Conservation (phyloP, 2,113 vertebrate genomes). For the Ctenodactylus gundi region DNA sequence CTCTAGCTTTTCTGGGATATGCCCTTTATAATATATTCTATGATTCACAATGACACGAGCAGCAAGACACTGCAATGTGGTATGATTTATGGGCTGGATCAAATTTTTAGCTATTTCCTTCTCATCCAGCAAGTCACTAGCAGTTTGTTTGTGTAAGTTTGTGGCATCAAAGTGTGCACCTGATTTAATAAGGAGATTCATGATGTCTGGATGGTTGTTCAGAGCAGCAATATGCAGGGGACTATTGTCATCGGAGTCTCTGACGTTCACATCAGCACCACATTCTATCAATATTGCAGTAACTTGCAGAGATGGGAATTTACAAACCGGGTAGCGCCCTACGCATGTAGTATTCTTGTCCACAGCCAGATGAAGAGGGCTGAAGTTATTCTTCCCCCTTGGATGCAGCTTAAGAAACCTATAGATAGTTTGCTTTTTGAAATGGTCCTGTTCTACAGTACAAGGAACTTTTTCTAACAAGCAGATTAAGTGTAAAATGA, state of each 20-base stretch:
- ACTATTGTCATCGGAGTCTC: conserved; percentile 96
- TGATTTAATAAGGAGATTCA: conserved; percentile 97
- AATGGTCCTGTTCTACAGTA: conserved; percentile 94
- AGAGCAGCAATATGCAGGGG: conserved; percentile 95
- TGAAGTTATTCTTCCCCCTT: conserved; percentile 96
- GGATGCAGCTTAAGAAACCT: conserved; percentile 96
- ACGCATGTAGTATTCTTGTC: conserved; percentile 98
- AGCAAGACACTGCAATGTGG: conserved; percentile 97
- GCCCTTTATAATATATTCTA: conserved; percentile 90
- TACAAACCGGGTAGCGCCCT: conserved; percentile 97
- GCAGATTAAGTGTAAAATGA: conserved; percentile 98
- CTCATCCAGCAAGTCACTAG: conserved; percentile 96
- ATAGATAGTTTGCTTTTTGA: conserved; percentile 98
- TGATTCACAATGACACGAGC: conserved; percentile 95
- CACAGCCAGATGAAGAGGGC: conserved; percentile 96
- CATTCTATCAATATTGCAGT: conserved; percentile 96
- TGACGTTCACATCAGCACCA: conserved; percentile 94
- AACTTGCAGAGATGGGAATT: conserved; percentile 97
- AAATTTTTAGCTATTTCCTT: conserved; percentile 97
- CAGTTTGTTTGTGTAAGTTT: conserved; percentile 93
- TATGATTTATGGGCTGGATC: conserved; percentile 99
- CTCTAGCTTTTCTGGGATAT: conserved; percentile 97
- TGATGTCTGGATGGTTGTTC: conserved; percentile 98
- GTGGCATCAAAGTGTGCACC: conserved; percentile 99
- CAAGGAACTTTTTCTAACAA: conserved; percentile 98